phyloP scores from a whole-genome alignment of 2,113 vertebrate species.

The Esox niger region DNA sequence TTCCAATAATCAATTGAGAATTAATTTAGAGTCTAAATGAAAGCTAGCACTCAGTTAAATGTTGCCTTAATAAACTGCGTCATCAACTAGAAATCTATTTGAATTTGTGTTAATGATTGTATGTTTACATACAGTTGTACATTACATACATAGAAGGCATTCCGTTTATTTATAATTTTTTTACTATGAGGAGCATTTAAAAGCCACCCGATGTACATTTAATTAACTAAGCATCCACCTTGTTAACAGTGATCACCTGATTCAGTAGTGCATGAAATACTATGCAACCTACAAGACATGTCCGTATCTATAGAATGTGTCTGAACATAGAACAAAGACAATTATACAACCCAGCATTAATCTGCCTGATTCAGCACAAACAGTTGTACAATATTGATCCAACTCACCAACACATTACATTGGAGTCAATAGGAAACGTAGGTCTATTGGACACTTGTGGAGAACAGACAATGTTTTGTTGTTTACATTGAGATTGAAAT shows the following conservation, averaged over 20 bases:
- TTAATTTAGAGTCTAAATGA: background rate
- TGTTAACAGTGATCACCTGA: no score
- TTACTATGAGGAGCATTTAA: no score
- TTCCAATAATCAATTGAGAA: background rate
- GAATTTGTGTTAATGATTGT: no score
- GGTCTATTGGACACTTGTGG: conserved; percentile 18
- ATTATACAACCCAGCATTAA: conserved; percentile 57
- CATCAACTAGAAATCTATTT: no score
- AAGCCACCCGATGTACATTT: no score
- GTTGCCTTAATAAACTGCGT: no score
- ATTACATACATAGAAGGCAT: background rate
- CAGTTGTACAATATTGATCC: conserved; percentile 47
- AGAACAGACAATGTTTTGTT: conserved; percentile 24
- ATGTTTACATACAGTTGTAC: no score
- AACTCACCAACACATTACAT: conserved; percentile 44
- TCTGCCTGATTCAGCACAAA: conserved; percentile 52
- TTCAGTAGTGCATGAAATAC: no score
- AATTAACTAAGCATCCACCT: no score
- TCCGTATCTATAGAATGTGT: no score
- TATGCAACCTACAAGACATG: background rate
- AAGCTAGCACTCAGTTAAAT: background rate
- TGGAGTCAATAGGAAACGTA: conserved; percentile 30
- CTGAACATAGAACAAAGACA: conserved; percentile 38
- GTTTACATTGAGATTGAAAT: no score
- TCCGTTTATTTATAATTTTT: no score